Percentiles rank a stretch among this genome's conserved stretches.
Evolutionary conservation across 2,888 invertebrate genomes (phyloP).

Genomic region (Ceriagrion tenellum): DNA sequence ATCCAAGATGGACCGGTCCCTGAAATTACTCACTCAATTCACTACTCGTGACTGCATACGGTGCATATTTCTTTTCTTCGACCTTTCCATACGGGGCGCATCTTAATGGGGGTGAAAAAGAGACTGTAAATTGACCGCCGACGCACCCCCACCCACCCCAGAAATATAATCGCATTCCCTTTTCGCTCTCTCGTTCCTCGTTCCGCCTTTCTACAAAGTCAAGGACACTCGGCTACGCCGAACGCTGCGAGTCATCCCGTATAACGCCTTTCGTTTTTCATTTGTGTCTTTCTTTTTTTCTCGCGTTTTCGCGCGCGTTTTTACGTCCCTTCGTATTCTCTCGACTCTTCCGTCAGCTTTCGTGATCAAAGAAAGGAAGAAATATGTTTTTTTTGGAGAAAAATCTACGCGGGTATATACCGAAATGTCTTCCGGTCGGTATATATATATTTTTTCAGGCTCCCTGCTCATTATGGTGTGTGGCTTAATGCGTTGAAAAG

Average conservation of each 20-base stretch:
- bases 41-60: neutral
- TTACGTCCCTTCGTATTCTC: neutral
- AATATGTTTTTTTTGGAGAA: neutral
- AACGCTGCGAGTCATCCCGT: neutral
- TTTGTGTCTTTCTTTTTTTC: neutral
- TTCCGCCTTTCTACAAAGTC: neutral
- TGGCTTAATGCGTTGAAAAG: no score
- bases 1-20: no score
- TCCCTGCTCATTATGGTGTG: neutral
- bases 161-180: neutral
- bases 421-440: neutral
- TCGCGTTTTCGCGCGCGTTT: neutral
- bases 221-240: neutral
- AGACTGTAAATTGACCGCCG: neutral
- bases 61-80: neutral
- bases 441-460: neutral
- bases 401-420: neutral
- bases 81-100: neutral
- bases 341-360: neutral
- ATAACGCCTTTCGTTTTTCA: neutral
- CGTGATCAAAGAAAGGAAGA: neutral
- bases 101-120: neutral
- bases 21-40: no score
- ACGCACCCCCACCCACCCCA: neutral
- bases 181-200: neutral